Base-by-base conservation (phyloP, 1,140 invertebrate species). In the Probaryconus sp. region DNA sequence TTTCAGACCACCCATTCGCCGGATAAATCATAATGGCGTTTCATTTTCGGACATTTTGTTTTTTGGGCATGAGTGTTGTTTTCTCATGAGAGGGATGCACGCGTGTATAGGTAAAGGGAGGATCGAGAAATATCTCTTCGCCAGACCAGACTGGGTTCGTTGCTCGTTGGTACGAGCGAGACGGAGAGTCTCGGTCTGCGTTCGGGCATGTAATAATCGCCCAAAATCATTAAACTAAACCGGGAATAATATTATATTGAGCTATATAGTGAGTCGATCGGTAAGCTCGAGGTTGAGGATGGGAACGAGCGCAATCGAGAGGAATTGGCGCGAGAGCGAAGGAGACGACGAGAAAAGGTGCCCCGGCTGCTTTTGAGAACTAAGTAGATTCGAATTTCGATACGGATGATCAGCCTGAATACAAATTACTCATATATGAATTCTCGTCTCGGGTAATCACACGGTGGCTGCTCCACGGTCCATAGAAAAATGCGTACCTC, bases 351-450 rank as follows among this genome's bases (percentile, higher is more conserved):
- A 45, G 64, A 71, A 67, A 64, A 61, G 77, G 74, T 71, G 63
- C 77, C n/a, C n/a, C n/a, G n/a, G 53, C 55, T 76, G 74, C 81
- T 87, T 87, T 85, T 87, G 84, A 87, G 87, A 88, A 88, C 87
- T 88, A 88, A 88, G 87, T 87, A 88, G 87, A 88, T 88, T 87
- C 84, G 87, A 88, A 87, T 88, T 88, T 88, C 86, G 87, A 87
- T 88, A 88, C 85, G 87, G 85, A 87, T 87, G 85, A 87, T 87
- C 87, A 83, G 82, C 85, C 85, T 88, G 87, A 87, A 88, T 88
- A 88, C 87, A 88, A 88, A 88, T 88, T 88, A 87, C 86, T 88
- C 85, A 85, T 87, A 88, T 87, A 84, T 87, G 77, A 81, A n/a
- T 83, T 76, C 79, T 81, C 79, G 76, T 78, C 65, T 60, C 56